These are phyloP conservation scores for Onthophagus taurus DNA, from an alignment of 1,140 invertebrate species.

Conservation along the genomic window DNA sequence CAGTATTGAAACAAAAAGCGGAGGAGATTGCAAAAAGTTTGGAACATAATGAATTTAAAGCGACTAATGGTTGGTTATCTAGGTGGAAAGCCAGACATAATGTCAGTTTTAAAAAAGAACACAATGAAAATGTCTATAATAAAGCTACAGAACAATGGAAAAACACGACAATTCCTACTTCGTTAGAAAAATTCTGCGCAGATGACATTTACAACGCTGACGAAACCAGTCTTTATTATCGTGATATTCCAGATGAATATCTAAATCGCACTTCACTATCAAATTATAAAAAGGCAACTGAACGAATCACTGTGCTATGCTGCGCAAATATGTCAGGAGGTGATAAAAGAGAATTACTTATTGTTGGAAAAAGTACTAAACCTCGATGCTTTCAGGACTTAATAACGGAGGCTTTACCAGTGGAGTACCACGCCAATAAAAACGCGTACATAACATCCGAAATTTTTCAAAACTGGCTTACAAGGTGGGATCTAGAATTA, in stretches of 20 bases:
- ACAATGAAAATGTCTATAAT: background rate
- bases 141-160: background rate
- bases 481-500: too few relatives aligned
- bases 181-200: background rate
- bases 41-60: background rate
- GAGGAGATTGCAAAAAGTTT: background rate
- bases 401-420: background rate
- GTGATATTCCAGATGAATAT: background rate
- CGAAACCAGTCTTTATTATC: background rate
- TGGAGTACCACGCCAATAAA: constrained; percentile 2
- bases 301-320: constrained; percentile 4
- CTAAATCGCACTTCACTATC: constrained; percentile 2
- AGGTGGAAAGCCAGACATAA: background rate
- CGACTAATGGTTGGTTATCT: background rate
- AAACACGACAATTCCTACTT: background rate
- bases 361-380: constrained; percentile 2
- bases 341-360: constrained; percentile 6
- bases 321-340: background rate
- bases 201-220: background rate
- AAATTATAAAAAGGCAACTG: constrained; percentile 4
- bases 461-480: too few relatives aligned
- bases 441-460: background rate
- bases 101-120: background rate
- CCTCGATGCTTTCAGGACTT: constrained; percentile 5
- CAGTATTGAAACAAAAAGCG: constrained; percentile 9